Evolutionary conservation across 2,888 invertebrate species (phyloP), one percentile per base, ranked within the genome.

Genomic region (Apeira syringaria): DNA sequence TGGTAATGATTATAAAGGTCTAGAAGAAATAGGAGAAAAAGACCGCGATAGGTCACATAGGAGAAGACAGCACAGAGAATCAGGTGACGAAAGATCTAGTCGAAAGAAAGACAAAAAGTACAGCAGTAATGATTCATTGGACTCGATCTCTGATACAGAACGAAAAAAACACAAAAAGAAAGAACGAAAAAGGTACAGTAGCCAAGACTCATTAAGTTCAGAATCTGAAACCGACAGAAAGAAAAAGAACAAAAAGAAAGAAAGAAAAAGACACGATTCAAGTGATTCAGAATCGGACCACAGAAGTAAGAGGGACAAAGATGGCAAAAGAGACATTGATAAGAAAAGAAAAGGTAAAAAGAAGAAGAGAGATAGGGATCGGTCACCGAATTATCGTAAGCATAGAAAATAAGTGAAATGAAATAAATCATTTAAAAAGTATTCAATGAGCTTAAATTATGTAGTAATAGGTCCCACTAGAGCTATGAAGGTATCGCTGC

Each of bases 281-380:
- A 40, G 53, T 8, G 71, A 67, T 56, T 78, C 76, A 13, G 45
- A 63, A 27, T 72, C 80, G 3, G 51, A 54, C 10, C 27, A 41
- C 13, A 46, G 47, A 44, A 68, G 46, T 57, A 71, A 60, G 41
- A 70, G 62, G 50, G 61, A 67, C 50, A 59, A 61, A 32, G 85
- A 87, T 53, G 80, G 71, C 0, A 79, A 78, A 50, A 82, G 83
- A 58, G 92, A 91, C 53, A 91, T 85, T 54, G 91, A 91, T 56
- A 92, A 91, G 58, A 92, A 91, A 54, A 81, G 92, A 43, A 92
- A 91, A 60, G 92, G 92, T 1, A 90, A 91, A 48, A 91, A 92
- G 64, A 91, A 84, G 71, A 87, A 79, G 53, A 78, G 85, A 42
- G 89, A 92, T 42, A 80, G 89, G 56, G 91, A 88, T 63, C 83